Evolutionary conservation across 2,113 vertebrate genomes (phyloP).

Genomic region (Cricetomys ansorgei): DNA sequence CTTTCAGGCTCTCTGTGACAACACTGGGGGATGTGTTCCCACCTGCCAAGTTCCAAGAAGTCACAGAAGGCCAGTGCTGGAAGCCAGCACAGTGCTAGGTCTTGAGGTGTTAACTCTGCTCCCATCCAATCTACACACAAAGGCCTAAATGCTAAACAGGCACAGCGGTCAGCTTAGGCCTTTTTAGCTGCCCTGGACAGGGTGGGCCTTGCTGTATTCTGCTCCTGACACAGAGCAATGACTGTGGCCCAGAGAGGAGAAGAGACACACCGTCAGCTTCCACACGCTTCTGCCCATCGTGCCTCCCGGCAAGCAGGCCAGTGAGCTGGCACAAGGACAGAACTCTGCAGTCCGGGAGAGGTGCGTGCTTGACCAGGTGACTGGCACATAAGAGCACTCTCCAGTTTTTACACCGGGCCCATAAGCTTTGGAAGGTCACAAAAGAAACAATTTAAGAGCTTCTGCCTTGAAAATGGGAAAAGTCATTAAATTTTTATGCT

Average conservation of each 20-base stretch:
- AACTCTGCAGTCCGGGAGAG: neutral
- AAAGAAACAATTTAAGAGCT: neutral
- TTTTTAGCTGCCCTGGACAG: neutral
- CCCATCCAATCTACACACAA: neutral
- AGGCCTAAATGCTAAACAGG: neutral
- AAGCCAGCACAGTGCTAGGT: too few species aligned
- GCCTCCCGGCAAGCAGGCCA: neutral
- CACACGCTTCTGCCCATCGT: neutral
- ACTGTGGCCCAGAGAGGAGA: neutral
- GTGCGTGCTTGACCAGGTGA: neutral
- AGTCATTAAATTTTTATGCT: constrained; percentile 16
- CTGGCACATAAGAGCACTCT: neutral
- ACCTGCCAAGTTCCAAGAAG: neutral
- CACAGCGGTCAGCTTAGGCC: neutral
- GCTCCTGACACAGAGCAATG: neutral
- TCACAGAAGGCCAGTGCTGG: neutral
- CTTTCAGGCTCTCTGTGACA: neutral
- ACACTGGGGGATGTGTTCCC: neutral
- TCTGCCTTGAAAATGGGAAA: neutral
- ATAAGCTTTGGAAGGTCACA: neutral
- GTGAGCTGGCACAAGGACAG: fast-evolving
- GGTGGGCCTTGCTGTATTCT: neutral
- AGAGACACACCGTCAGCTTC: neutral
- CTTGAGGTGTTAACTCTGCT: neutral
- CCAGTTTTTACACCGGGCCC: neutral